Evolutionary conservation across 1,140 invertebrate genomes (phyloP).

Genomic region (Heliconius nattereri): DNA sequence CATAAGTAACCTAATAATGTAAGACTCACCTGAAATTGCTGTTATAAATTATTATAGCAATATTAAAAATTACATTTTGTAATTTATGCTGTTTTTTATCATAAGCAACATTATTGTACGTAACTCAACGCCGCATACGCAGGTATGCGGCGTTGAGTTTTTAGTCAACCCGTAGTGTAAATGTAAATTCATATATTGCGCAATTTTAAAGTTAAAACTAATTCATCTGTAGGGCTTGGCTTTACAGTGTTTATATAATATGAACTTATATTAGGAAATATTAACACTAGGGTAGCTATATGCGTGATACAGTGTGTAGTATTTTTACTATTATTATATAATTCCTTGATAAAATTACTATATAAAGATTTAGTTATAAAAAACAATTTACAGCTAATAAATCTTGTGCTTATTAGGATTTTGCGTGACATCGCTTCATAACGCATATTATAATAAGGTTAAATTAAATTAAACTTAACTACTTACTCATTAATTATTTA

Average conservation of each 20-base stretch:
- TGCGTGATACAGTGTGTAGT: too few species aligned
- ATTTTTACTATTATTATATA: too few species aligned
- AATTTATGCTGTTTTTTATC: not conserved
- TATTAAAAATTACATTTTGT: not conserved
- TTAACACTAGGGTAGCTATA: too few species aligned
- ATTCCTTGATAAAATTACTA: not conserved
- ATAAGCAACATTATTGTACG: too few species aligned
- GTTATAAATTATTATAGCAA: conserved; percentile 4
- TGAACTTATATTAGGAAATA: too few species aligned
- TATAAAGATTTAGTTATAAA: not conserved
- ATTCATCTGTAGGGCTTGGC: too few species aligned
- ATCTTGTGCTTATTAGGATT: not conserved
- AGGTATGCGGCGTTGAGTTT: too few species aligned
- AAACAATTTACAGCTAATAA: conserved; percentile 8
- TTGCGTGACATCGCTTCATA: not conserved
- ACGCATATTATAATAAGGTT: conserved; percentile 11
- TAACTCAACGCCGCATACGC: too few species aligned
- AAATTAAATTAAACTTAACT: conserved; percentile 1
- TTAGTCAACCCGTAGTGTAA: too few species aligned
- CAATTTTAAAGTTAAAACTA: too few species aligned
- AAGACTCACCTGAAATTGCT: conserved; percentile 8
- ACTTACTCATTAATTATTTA: not conserved
- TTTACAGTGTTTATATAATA: too few species aligned
- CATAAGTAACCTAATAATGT: conserved; percentile 13
- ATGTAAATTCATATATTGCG: too few species aligned